Conservation (phyloP, 1,140 invertebrate genomes). For the Halesus radiatus region DNA sequence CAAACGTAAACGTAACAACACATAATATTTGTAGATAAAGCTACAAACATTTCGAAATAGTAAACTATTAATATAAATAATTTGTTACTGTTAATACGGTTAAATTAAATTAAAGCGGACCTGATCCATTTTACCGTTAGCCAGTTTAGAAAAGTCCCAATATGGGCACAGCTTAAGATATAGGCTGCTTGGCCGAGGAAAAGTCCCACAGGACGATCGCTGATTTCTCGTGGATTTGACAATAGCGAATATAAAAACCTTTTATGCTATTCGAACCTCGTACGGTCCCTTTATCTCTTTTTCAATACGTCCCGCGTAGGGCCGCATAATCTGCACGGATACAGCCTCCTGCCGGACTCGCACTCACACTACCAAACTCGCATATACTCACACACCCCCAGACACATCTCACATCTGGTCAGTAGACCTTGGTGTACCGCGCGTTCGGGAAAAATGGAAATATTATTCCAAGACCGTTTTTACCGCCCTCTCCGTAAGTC, state of each 20-base stretch:
- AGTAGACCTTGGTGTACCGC: not conserved
- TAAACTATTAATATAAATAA: too few species aligned
- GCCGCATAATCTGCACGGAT: conserved; percentile 33
- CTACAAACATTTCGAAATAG: too few species aligned
- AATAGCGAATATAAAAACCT: conserved; percentile 54
- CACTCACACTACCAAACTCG: not conserved
- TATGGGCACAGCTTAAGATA: too few species aligned
- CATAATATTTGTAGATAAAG: too few species aligned
- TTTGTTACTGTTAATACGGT: too few species aligned
- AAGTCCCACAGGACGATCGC: conserved; percentile 4
- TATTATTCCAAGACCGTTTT: conserved; percentile 8
- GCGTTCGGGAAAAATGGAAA: conserved; percentile 4
- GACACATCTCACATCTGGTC: not conserved
- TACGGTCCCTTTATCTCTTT: conserved; percentile 48
- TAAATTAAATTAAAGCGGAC: too few species aligned
- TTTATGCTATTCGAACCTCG: conserved; percentile 48
- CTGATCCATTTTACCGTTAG: too few species aligned
- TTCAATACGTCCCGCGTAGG: conserved; percentile 40
- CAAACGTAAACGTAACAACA: too few species aligned
- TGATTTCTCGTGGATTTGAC: conserved; percentile 52
- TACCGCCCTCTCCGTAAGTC: not conserved
- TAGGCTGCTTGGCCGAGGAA: not conserved
- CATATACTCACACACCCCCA: not conserved
- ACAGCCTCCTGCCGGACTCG: not conserved
- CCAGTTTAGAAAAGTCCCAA: too few species aligned